These are phyloP conservation scores for Brachionus rotundiformis DNA, from an alignment of 1,140 invertebrate genomes.

Conservation along the genomic window DNA sequence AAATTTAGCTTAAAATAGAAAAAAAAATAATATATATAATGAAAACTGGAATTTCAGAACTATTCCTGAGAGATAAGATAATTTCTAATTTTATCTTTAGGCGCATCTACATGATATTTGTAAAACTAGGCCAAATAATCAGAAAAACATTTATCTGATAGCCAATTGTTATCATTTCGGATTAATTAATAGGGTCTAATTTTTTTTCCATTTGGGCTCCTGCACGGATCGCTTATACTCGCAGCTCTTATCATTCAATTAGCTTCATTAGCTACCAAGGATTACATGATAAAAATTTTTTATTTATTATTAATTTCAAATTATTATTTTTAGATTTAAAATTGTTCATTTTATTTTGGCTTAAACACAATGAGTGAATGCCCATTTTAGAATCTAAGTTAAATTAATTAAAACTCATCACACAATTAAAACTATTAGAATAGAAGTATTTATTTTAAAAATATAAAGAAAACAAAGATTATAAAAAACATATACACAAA, in stretches of 20 bases:
- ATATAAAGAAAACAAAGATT: too few relatives aligned
- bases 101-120: background rate
- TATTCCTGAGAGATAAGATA: constrained; percentile 25
- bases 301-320: too few relatives aligned
- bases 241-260: background rate
- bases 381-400: background rate
- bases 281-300: background rate
- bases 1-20: background rate
- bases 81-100: background rate
- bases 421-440: background rate
- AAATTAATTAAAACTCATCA: too few relatives aligned
- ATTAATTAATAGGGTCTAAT: too few relatives aligned
- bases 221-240: too few relatives aligned
- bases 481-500: background rate
- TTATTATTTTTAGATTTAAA: background rate
- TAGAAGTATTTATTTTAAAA: too few relatives aligned
- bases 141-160: background rate
- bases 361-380: background rate
- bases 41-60: background rate
- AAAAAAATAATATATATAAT: background rate
- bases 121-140: background rate
- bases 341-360: background rate
- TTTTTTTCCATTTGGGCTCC: too few relatives aligned
- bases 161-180: too few relatives aligned
- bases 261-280: background rate